phyloP scores from a whole-genome alignment of 2,113 vertebrate species.

The Pachypanchax playfairii region DNA sequence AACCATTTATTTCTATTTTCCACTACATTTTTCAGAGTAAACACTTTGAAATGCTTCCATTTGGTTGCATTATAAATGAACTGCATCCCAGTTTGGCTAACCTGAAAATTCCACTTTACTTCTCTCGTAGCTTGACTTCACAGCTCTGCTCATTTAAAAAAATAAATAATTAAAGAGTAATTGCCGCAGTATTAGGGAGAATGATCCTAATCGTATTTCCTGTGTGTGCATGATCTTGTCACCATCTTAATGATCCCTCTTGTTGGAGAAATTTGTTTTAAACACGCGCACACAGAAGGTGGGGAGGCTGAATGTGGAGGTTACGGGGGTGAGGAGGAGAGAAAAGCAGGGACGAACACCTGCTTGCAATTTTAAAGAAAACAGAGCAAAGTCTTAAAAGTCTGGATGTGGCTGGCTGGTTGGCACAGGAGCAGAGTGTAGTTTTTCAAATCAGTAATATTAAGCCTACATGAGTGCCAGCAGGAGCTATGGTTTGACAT shows the following conservation, averaged over 20 bases:
- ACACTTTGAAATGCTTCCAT: slow-evolving; percentile 48
- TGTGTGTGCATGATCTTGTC: slow-evolving; percentile 52
- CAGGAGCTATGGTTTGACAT: slow-evolving; percentile 62
- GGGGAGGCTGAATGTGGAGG: slow-evolving; percentile 19
- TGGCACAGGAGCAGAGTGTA: slow-evolving; percentile 63
- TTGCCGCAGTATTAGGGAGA: slow-evolving; percentile 38
- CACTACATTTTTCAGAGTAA: slow-evolving; percentile 53
- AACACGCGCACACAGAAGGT: slow-evolving; percentile 41
- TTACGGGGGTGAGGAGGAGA: slow-evolving; percentile 51
- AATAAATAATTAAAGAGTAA: slow-evolving; percentile 39
- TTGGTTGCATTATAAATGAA: slow-evolving; percentile 43
- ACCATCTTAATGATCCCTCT: slow-evolving; percentile 43
- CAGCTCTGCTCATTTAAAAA: slow-evolving; percentile 31
- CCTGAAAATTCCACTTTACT: slow-evolving; percentile 48
- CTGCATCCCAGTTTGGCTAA: slow-evolving; percentile 47
- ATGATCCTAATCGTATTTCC: slow-evolving; percentile 60
- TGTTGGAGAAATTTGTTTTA: slow-evolving; percentile 48
- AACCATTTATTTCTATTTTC: slow-evolving; percentile 30
- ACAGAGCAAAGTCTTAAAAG: slow-evolving; percentile 53
- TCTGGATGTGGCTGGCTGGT: slow-evolving; percentile 62
- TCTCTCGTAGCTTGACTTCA: slow-evolving; percentile 20
- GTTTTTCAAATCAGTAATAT: slow-evolving; percentile 78
- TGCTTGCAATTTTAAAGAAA: slow-evolving; percentile 80
- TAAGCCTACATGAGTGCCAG: slow-evolving; percentile 68
- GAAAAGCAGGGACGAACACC: slow-evolving; percentile 72